These are phyloP conservation scores for Hoplostethus atlanticus DNA, from an alignment of 2,797 vertebrate genomes.

Conservation along the genomic window DNA sequence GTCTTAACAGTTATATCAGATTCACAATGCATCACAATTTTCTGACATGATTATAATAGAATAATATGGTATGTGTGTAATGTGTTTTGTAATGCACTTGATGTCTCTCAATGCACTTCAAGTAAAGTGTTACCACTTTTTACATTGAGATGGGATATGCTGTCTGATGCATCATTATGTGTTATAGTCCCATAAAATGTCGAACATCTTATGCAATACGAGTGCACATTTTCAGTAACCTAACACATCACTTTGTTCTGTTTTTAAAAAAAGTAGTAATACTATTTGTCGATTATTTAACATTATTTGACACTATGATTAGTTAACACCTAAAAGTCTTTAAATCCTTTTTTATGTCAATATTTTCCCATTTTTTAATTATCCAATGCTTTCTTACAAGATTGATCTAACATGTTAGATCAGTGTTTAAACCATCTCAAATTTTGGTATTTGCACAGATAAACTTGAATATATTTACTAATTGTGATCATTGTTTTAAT, in stretches of 20 bases:
- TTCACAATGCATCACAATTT: slow-evolving; percentile 23
- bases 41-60: slow-evolving; percentile 10
- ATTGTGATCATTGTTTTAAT: slow-evolving; percentile 49
- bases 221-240: slow-evolving; percentile 7
- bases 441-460: slow-evolving; percentile 82
- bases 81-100: slow-evolving; percentile 51
- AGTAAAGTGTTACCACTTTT: slow-evolving; percentile 12
- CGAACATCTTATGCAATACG: slow-evolving; percentile 34
- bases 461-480: slow-evolving; percentile 65
- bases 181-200: slow-evolving; percentile 25
- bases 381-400: slow-evolving; percentile 51
- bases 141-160: slow-evolving; percentile 9
- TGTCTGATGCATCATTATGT: not conserved
- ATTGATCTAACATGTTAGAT: slow-evolving; percentile 57
- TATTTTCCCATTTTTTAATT: slow-evolving; percentile 44
- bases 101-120: slow-evolving; percentile 15
- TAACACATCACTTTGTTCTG: slow-evolving; percentile 9
- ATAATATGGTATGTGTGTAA: slow-evolving; percentile 18
- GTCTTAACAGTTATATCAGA: slow-evolving; percentile 10
- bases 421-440: slow-evolving; percentile 72
- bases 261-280: slow-evolving; percentile 18
- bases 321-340: slow-evolving; percentile 40
- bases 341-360: slow-evolving; percentile 36
- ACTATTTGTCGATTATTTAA: not conserved
- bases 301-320: slow-evolving; percentile 25